Evolutionary conservation across 2,888 invertebrate species (phyloP), one percentile per base, ranked within the genome.

Genomic region (Pseudococcus longispinus): DNA sequence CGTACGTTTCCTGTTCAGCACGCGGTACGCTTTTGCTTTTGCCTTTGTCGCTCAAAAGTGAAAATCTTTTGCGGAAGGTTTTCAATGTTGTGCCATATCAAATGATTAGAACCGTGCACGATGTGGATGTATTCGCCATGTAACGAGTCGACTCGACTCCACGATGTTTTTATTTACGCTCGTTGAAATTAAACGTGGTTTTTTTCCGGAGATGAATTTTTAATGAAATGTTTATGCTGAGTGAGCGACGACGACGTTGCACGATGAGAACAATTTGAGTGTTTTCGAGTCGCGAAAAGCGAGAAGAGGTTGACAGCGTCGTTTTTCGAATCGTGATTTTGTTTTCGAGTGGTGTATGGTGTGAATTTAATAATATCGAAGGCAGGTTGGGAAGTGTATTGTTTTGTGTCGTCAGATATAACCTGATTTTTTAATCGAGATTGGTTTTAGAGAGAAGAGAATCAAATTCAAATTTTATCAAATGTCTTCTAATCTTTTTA

Each of bases 71-170:
- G 77, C 37, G 77, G 77, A 80, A 80, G 42, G 29, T 80, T 80
- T 42, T 80, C 32, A 80, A 80, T 80, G 77, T n/a, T 60, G 60
- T 60, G 77, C 20, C 42, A 80, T 80, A 80, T 80, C 77, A 80
- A 80, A 37, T 80, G 77, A 80, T 80, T 80, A 80, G 77, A 37
- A 42, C 37, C 20, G 32, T 32, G 32, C 18, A 32, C 55, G 20
- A 23, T 23, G 60, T 9, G 1, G 51, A 51, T 32, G 74, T 37
- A 15, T 74, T 13, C 74, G 29, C 26, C 6, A 23, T 65, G 15
- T 18, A 29, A 15, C 29, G 70, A 70, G 18, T 11, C 13, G 23
- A n/a, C n/a, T n/a, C n/a, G n/a, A n/a, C n/a, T n/a, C n/a, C n/a
- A 70, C 26, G 70, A 70, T 70, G 70, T 70, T 70, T 70, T 70